Percentiles rank a stretch among this genome's conserved stretches.
Conservation (phyloP, 2,113 vertebrate species). For the Dermatemys mawii region DNA sequence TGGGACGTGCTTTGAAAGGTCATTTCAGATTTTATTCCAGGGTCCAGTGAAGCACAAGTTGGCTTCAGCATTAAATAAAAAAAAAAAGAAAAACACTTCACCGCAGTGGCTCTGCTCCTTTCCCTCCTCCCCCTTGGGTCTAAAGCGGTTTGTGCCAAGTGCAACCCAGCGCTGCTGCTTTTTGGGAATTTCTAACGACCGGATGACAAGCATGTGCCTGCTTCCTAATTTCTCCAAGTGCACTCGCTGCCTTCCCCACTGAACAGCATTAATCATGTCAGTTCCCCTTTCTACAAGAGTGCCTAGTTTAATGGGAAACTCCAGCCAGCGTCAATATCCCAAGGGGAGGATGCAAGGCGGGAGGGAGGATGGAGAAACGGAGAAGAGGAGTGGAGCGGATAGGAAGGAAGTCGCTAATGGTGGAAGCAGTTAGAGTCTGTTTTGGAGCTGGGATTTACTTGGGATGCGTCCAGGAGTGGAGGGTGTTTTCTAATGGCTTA, state of each 20-base stretch:
- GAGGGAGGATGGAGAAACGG: slow-evolving; percentile 26
- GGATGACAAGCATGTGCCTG: slow-evolving; percentile 54
- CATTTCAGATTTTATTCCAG: background rate
- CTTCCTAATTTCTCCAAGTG: slow-evolving; percentile 61
- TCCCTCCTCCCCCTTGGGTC: background rate
- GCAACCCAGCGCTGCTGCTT: background rate
- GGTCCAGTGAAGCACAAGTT: background rate
- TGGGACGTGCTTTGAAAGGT: background rate
- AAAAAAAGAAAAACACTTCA: background rate
- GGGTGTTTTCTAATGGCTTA: background rate
- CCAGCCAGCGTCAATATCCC: slow-evolving; percentile 67
- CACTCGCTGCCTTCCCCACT: slow-evolving; percentile 53
- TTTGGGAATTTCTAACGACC: slow-evolving; percentile 54
- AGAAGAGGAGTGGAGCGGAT: background rate
- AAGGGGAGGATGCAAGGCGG: background rate
- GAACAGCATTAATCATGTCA: slow-evolving; percentile 81
- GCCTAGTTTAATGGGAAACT: slow-evolving; percentile 80
- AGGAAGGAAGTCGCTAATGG: slow-evolving; percentile 32
- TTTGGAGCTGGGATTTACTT: background rate
- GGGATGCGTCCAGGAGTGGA: background rate
- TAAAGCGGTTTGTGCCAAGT: background rate
- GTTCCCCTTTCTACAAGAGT: slow-evolving; percentile 80
- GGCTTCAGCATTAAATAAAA: background rate
- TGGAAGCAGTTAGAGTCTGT: slow-evolving; percentile 10
- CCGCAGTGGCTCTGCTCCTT: background rate